Percentiles rank a stretch among this genome's conserved stretches.
Evolutionary conservation across 37 sponge, comb jelly and placozoan genomes (phyloP).

Genomic region (Theonella swinhoei): DNA sequence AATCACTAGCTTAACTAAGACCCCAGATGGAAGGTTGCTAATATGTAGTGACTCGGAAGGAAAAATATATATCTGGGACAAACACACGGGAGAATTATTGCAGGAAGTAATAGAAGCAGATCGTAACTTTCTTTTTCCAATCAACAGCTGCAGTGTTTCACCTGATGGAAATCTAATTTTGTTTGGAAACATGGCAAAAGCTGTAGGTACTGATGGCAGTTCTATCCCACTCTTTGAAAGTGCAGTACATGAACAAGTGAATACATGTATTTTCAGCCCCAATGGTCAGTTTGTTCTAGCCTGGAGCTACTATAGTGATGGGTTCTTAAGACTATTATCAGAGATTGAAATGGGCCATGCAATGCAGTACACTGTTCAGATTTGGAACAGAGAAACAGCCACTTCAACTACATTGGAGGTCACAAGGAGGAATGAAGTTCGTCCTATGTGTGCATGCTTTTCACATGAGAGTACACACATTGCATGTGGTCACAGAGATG

Average conservation of each 20-base stretch:
- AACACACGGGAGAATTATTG: constrained; percentile 2
- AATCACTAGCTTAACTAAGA: not conserved
- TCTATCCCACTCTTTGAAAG: not conserved
- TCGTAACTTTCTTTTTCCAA: not conserved
- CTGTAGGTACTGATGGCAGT: constrained; percentile 6
- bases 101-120: not conserved
- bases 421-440: not conserved
- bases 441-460: constrained; percentile 45
- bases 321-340: not conserved
- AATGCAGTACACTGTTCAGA: not conserved
- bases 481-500: constrained; percentile 29
- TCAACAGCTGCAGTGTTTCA: constrained; percentile 6
- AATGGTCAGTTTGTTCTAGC: constrained; percentile 17
- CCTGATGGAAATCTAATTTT: constrained; percentile 14
- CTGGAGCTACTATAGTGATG: constrained; percentile 4
- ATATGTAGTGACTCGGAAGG: constrained; percentile 30
- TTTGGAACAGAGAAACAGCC: constrained; percentile 11
- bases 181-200: constrained; percentile 22
- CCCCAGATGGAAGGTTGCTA: not conserved
- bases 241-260: not conserved
- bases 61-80: constrained; percentile 13
- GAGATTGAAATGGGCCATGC: not conserved
- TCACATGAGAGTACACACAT: constrained; percentile 17
- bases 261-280: constrained; percentile 39
- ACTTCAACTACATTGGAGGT: not conserved